Evolutionary conservation across 2,888 invertebrate species (phyloP).

Genomic region (Lasioglossum morio): DNA sequence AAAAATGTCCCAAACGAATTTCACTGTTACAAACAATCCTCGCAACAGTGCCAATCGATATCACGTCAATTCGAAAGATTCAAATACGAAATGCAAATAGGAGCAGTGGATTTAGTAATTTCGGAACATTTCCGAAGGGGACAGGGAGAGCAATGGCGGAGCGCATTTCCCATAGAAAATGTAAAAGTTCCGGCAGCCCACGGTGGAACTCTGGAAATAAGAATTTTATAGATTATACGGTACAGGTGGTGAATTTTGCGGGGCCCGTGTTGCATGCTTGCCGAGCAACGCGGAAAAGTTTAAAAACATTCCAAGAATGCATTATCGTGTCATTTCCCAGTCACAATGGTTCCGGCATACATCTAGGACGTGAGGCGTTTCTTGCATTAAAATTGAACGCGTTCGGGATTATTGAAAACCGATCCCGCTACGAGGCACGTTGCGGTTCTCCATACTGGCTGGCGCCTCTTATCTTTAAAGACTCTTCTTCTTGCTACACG

Average conservation of each 20-base stretch:
- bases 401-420: slow-evolving; percentile 39
- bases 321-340: slow-evolving; percentile 44
- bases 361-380: slow-evolving; percentile 17
- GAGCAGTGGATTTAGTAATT: background rate
- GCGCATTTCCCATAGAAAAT: slow-evolving; percentile 32
- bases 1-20: background rate
- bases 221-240: slow-evolving; percentile 59
- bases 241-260: slow-evolving; percentile 31
- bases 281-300: slow-evolving; percentile 28
- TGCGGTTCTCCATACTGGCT: background rate
- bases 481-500: background rate
- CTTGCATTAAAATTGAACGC: slow-evolving; percentile 40
- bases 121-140: background rate
- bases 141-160: slow-evolving; percentile 2
- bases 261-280: slow-evolving; percentile 1
- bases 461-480: background rate
- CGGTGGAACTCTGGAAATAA: slow-evolving; percentile 50
- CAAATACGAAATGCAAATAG: background rate
- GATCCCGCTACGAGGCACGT: slow-evolving; percentile 13
- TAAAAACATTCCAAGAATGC: slow-evolving; percentile 50
- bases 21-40: background rate
- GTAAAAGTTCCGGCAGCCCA: slow-evolving; percentile 42
- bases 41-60: background rate
- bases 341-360: slow-evolving; percentile 24
- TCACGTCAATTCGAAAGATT: background rate